phyloP scores from a whole-genome alignment of 2,797 vertebrate species.

The Morelia viridis region DNA sequence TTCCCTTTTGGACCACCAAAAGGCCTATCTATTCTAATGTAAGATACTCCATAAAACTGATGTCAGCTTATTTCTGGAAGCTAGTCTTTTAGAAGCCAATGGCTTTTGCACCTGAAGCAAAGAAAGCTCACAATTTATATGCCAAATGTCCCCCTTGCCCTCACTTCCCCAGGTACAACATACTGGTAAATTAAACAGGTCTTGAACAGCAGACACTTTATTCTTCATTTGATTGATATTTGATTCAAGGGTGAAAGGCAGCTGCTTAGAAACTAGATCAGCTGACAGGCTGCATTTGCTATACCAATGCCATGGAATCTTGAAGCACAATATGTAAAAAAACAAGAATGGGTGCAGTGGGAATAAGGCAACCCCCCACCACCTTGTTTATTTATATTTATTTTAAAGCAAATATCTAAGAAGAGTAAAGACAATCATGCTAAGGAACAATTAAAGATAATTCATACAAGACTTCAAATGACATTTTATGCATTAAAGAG shows the following conservation, averaged over 20 bases:
- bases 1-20: not conserved
- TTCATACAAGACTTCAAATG: not conserved
- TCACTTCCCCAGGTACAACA: not conserved
- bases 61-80: not conserved
- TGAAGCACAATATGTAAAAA: not conserved
- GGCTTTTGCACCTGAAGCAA: not conserved
- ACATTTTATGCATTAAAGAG: not conserved
- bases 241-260: not conserved
- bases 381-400: not conserved
- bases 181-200: not conserved
- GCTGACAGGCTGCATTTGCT: conserved; percentile 9
- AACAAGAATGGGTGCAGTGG: not conserved
- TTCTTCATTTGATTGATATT: conserved; percentile 9
- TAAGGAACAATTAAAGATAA: not conserved
- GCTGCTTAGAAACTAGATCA: conserved; percentile 13
- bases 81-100: not conserved
- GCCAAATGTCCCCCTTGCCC: not conserved
- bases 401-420: not conserved
- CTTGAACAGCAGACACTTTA: not conserved
- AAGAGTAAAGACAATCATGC: not conserved
- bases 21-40: not conserved
- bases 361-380: not conserved
- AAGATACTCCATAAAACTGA: not conserved
- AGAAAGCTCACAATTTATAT: not conserved
- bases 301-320: not conserved